phyloP scores from a whole-genome alignment of 2,888 invertebrate genomes.

The Oegoconia quadripuncta region DNA sequence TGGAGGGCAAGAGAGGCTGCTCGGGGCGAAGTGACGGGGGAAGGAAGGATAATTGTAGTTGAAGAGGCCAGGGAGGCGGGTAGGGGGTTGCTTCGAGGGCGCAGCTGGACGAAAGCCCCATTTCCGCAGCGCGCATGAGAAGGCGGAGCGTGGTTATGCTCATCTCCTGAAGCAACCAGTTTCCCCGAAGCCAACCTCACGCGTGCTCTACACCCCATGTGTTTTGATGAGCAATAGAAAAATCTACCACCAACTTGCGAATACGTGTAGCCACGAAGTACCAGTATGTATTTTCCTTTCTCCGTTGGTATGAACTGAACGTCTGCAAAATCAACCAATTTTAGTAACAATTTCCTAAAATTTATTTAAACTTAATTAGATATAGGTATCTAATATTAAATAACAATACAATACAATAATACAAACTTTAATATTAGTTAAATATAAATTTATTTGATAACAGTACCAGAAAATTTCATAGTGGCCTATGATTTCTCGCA shows the following conservation, averaged over 20 bases:
- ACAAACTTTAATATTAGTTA: neutral
- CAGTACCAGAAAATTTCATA: too few relatives aligned
- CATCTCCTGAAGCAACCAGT: slow-evolving; percentile 61
- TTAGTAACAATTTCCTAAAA: slow-evolving; percentile 26
- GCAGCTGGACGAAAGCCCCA: slow-evolving; percentile 69
- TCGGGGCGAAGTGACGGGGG: slow-evolving; percentile 47
- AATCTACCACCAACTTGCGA: slow-evolving; percentile 73
- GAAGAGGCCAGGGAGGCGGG: slow-evolving; percentile 24
- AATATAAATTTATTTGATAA: neutral
- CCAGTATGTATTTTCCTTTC: slow-evolving; percentile 70
- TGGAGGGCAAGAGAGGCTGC: slow-evolving; percentile 57
- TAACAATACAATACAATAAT: neutral
- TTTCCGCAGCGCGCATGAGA: slow-evolving; percentile 72
- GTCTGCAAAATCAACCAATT: slow-evolving; percentile 46
- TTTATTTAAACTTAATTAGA: neutral
- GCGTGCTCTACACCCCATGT: slow-evolving; percentile 68
- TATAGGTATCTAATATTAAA: neutral
- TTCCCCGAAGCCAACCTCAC: slow-evolving; percentile 60
- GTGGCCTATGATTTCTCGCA: too few relatives aligned
- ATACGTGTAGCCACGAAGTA: slow-evolving; percentile 68
- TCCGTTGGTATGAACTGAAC: slow-evolving; percentile 75
- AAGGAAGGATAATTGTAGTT: slow-evolving; percentile 42
- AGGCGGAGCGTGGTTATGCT: slow-evolving; percentile 68
- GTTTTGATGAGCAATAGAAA: slow-evolving; percentile 73
- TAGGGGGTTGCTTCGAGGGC: slow-evolving; percentile 41